A percentile compares a stretch with the other conserved stretches of the same genome.
These are phyloP conservation scores for Carassius carassius DNA, from an alignment of 2,113 vertebrate genomes.

Conservation along the genomic window DNA sequence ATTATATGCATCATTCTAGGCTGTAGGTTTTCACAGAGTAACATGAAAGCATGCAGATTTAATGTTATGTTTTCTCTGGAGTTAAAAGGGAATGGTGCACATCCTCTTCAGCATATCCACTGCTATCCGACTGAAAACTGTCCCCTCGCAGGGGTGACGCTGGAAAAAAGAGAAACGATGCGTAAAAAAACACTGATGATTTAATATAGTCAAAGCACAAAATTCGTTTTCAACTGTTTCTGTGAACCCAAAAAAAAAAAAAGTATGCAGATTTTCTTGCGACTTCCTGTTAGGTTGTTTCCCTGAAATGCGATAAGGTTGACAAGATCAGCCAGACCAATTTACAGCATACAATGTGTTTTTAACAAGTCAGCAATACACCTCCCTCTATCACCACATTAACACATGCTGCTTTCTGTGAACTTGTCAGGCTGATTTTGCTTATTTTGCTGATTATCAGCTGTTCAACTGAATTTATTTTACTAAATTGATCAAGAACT, in stretches of 20 bases:
- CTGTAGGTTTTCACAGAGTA: neutral
- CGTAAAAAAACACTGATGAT: neutral
- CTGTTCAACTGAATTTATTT: neutral
- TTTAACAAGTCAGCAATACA: slow-evolving; percentile 21
- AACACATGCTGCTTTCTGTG: neutral
- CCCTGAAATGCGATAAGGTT: neutral
- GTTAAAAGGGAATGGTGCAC: neutral
- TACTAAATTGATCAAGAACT: neutral
- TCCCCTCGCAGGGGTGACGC: slow-evolving; percentile 70
- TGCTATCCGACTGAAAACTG: slow-evolving; percentile 80
- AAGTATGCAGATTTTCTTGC: neutral
- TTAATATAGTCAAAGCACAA: neutral
- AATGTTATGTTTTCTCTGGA: slow-evolving; percentile 28
- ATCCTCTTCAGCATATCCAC: slow-evolving; percentile 75
- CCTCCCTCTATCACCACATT: neutral
- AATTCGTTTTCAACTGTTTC: neutral
- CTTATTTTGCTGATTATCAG: neutral
- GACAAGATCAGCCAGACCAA: neutral
- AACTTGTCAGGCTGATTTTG: neutral
- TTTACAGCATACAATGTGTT: neutral
- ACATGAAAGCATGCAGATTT: slow-evolving; percentile 27
- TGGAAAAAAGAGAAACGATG: slow-evolving; percentile 50
- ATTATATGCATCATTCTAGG: neutral
- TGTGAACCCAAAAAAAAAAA: neutral
- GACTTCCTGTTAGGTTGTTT: slow-evolving; percentile 25